Evolutionary conservation across 1,140 invertebrate species (phyloP), one percentile per base, ranked within the genome.

Genomic region (Oncopodura yosiiana): DNA sequence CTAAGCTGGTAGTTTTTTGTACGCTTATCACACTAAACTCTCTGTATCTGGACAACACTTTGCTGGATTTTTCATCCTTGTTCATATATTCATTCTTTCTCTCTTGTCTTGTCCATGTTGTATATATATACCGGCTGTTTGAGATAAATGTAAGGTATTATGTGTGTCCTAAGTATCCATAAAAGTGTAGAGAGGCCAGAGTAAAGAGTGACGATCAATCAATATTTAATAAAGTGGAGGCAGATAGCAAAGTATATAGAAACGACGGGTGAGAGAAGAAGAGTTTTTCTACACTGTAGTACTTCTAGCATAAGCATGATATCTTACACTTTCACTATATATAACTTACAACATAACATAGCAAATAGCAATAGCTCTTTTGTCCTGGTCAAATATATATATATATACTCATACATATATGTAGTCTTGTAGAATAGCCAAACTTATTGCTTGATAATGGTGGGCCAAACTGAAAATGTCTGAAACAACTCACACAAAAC

Each of bases 211-310:
- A 23, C 24, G 38, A 51, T 51, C 49, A 42, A 51, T 51, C 49
- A 51, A 51, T 51, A 51, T 51, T 51, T 51, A 42, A 51, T 51
- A 51, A 49, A 51, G 49, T 51, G 37, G 11, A 51, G 49, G 41
- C 41, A 27, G 37, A 4, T 34, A 14, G 14, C 30, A 14, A 34
- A 8, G 30, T 8, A 34, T 34, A 34, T 34, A 8, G 6, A 34
- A 14, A 34, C 14, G 30, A 14, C 6, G 30, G 30, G 30, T 8
- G 30, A 14, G 30, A 34, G 30, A 34, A 34, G 14, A 34, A 34
- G 30, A 34, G 30, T 14, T 34, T 34, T n/a, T n/a, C n/a, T n/a
- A n/a, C n/a, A n/a, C n/a, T n/a, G n/a, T n/a, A n/a, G n/a, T n/a
- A n/a, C n/a, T n/a, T n/a, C n/a, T n/a, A n/a, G n/a, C n/a, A n/a